Base-by-base conservation (phyloP, 2,797 vertebrate genomes). In the Parambassis ranga region DNA sequence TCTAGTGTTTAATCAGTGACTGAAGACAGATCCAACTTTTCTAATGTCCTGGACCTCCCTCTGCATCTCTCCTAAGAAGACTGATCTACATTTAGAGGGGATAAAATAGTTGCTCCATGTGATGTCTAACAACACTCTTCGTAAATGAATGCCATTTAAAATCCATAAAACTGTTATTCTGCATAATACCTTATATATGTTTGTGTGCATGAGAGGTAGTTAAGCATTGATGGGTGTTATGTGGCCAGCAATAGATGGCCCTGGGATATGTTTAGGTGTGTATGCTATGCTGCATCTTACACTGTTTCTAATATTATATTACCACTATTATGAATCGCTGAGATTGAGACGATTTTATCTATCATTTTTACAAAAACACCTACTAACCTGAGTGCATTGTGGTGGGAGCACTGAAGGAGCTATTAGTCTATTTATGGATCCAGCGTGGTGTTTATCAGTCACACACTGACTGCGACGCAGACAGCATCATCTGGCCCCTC, bases 81-180 rank as follows among this genome's bases (percentile, higher is more conserved):
- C 67, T 56, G 82, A 90, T 89, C 83, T 87, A 82, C 85, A 91
- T 91, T 88, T 88, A 87, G 84, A 75, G 66, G 75, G 76, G 82
- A 90, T 89, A 90, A 89, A 89, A 90, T 79, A 78, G 70, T 75
- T 79, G 84, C 88, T 91, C 77, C 85, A 79, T 80, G 83, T 83
- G 90, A 89, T 88, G 78, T 75, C 83, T 77, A 74, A 68, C 71
- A 76, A 73, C 77, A 80, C 65, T 89, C 83, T 92, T 89, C 51
- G 73, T 88, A 89, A 91, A 91, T 89, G 81, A 91, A 87, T 78
- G 78, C 86, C 83, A 88, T 90, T 91, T 91, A 90, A 91, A 89
- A 91, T 86, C 87, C 90, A 91, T 91, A 90, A 91, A 91, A 84
- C 74, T 87, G 89, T 91, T 92, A 90, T 91, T 91, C 85, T 90